Percentiles rank a stretch among this genome's conserved stretches.
Conservation (phyloP, 2,888 invertebrate species). For the Vesta saturnalis region DNA sequence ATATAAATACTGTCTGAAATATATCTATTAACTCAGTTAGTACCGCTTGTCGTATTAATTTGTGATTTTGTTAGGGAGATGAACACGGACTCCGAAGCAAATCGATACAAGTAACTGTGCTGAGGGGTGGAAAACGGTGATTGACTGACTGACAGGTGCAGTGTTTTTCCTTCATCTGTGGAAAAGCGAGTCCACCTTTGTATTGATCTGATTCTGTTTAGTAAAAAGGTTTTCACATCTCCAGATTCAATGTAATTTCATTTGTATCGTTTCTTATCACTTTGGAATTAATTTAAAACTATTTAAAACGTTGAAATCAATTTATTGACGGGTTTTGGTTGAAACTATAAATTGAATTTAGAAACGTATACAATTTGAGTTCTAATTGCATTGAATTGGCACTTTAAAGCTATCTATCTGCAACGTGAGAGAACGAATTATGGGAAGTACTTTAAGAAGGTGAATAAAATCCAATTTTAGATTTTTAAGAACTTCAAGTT, state of each 20-base stretch:
- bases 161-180: constrained; percentile 36
- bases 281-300: no score
- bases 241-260: neutral
- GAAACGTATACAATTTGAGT: neutral
- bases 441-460: neutral
- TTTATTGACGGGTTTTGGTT: no score
- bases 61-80: constrained; percentile 27
- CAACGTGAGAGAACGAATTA: neutral
- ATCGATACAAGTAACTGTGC: constrained; percentile 57
- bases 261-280: neutral
- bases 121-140: constrained; percentile 54
- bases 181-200: constrained; percentile 24
- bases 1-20: neutral
- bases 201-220: constrained; percentile 19
- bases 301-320: no score
- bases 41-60: constrained; percentile 20
- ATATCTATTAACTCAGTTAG: neutral
- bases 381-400: constrained; percentile 14
- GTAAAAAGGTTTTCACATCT: neutral
- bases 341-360: neutral
- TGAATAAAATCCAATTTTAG: neutral
- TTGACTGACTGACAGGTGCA: constrained; percentile 62
- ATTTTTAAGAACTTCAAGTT: constrained; percentile 27
- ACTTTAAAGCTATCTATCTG: no score
- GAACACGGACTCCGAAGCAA: constrained; percentile 42